A percentile compares a stretch with the other conserved stretches of the same genome.
These are phyloP conservation scores for Sphaerophoria rueppellii DNA, from an alignment of 2,888 invertebrate genomes.

Conservation along the genomic window DNA sequence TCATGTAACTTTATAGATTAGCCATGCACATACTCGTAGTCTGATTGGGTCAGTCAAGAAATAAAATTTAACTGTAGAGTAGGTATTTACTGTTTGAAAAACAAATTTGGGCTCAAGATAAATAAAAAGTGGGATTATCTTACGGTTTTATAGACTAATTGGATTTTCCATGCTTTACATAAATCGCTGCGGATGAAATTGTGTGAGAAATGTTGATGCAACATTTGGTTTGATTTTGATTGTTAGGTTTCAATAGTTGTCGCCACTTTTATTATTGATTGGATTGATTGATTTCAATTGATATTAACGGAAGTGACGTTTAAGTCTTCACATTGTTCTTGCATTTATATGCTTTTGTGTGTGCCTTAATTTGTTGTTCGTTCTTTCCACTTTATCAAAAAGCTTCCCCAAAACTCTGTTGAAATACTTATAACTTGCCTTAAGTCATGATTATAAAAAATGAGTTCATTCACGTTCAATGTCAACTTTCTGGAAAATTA, in stretches of 20 bases:
- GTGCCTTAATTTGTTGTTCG: background rate
- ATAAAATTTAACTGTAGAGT: background rate
- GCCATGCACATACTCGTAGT: background rate
- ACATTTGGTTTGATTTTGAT: too few species aligned
- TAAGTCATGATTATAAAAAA: background rate
- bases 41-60: slow-evolving; percentile 29
- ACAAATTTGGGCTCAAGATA: background rate
- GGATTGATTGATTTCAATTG: too few species aligned
- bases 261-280: too few species aligned
- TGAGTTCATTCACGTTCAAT: slow-evolving; percentile 53
- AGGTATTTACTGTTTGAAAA: background rate
- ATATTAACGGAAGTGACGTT: too few species aligned
- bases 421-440: background rate
- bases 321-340: too few species aligned
- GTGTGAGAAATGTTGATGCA: too few species aligned
- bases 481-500: slow-evolving; percentile 35
- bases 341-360: too few species aligned
- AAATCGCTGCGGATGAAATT: too few species aligned
- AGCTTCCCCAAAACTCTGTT: background rate
- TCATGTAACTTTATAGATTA: background rate
- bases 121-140: background rate
- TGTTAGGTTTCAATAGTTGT: too few species aligned
- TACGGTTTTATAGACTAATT: too few species aligned
- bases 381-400: background rate
- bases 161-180: too few species aligned